Conservation (phyloP, 2,888 invertebrate genomes). For the Brachyopa scutellaris region DNA sequence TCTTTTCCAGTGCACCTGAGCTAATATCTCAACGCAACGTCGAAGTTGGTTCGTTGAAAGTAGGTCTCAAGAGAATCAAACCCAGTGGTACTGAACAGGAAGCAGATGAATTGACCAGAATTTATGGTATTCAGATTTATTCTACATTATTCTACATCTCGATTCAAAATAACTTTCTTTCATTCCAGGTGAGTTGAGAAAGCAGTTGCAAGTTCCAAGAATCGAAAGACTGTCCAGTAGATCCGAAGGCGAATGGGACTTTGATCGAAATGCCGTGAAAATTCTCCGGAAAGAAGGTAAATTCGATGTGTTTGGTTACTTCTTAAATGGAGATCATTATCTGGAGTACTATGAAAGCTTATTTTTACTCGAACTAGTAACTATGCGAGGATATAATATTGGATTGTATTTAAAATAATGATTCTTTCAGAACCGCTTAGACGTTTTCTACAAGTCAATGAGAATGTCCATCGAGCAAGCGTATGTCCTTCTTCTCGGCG, state of each 20-base stretch:
- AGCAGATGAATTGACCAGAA: constrained; percentile 74
- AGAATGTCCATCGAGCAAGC: constrained; percentile 79
- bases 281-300: constrained; percentile 79
- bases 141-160: background rate
- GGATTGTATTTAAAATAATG: background rate
- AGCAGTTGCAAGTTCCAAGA: constrained; percentile 76
- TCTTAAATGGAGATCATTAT: constrained; percentile 75
- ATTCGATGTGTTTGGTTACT: constrained; percentile 79
- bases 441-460: constrained; percentile 76
- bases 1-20: constrained; percentile 74
- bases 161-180: background rate
- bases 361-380: constrained; percentile 79
- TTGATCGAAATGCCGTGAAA: constrained; percentile 75
- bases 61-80: constrained; percentile 77
- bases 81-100: constrained; percentile 74
- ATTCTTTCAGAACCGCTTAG: constrained; percentile 78
- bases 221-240: constrained; percentile 78
- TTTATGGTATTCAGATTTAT: constrained; percentile 76
- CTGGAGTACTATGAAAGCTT: constrained; percentile 79
- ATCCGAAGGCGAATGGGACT: constrained; percentile 77
- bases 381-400: background rate
- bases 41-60: constrained; percentile 70
- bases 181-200: constrained; percentile 75
- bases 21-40: constrained; percentile 75
- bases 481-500: constrained; percentile 78